Conservation (phyloP, 2,113 vertebrate species). For the Oncorhynchus keta region DNA sequence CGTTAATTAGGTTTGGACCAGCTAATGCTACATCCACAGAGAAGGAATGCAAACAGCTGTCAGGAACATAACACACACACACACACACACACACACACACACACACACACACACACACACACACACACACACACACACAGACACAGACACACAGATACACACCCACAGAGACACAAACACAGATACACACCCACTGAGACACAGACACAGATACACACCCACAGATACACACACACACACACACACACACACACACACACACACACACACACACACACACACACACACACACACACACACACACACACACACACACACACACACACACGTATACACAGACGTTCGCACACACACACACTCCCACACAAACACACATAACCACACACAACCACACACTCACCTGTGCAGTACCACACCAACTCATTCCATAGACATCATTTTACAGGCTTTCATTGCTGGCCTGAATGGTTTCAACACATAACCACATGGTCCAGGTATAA, state of each 20-base stretch:
- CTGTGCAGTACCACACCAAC: background rate
- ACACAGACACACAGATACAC: background rate
- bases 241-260: too few species aligned
- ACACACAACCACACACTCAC: background rate
- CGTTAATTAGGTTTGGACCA: constrained; percentile 66
- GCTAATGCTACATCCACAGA: constrained; percentile 51
- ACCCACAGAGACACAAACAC: background rate
- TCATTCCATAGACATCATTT: background rate
- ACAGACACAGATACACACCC: too few species aligned
- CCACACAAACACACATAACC: too few species aligned
- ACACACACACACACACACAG: too few species aligned
- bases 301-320: background rate
- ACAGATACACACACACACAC: too few species aligned
- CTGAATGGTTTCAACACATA: constrained; percentile 18
- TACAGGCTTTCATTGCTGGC: background rate
- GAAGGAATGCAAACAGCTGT: constrained; percentile 59
- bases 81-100: background rate
- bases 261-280: background rate
- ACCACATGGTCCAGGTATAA: constrained; percentile 35
- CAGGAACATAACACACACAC: background rate
- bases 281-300: too few species aligned
- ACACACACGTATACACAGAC: background rate
- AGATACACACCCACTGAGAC: background rate
- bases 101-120: background rate
- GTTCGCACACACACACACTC: background rate